Evolutionary conservation across 2,797 vertebrate species (phyloP), one percentile per base, ranked within the genome.

Genomic region (Trematomus bernacchii): DNA sequence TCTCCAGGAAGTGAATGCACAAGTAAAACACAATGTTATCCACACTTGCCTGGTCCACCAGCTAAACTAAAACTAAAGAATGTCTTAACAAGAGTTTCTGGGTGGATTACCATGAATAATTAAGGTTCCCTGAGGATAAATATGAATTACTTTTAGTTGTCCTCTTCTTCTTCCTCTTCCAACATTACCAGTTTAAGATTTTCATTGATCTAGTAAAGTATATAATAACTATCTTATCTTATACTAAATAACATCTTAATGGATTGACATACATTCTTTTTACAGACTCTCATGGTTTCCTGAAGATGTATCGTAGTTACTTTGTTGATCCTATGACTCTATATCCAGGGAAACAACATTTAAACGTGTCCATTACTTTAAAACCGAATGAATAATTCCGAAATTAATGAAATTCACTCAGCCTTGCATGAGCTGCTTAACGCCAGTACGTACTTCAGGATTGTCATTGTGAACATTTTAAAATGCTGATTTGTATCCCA

Each of bases 1-100:
- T 71, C 62, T 51, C 62, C 62, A 59, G 50, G n/a, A 75, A 76
- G 76, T 85, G 9, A 65, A 63, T 75, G 73, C 30, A 59, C 66
- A 53, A 84, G 53, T 60, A 66, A 77, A 60, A 57, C 6, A 12
- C 1, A 47, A 51, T 73, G 61, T 52, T 50, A 54, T 19, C 58
- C 23, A 30, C 6, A 0, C 46, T 33, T 0, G 2, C 40, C 19
- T 18, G 23, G 40, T 42, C 8, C 59, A 57, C 4, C 27, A 10
- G 33, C 59, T 37, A 0, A 2, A 10, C 46, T 10, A 13, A 47
- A 51, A 42, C 21, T 68, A 30, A 44, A 21, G 47, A 37, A 63
- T 18, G 37, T 21, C 33, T 37, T 37, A 9, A 37, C 23, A 46
- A 40, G 4, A 27, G 4, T 46, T 21, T 6, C 6, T 13, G 4